phyloP scores from a whole-genome alignment of 2,888 invertebrate species.

The Ectropis crepuscularia region DNA sequence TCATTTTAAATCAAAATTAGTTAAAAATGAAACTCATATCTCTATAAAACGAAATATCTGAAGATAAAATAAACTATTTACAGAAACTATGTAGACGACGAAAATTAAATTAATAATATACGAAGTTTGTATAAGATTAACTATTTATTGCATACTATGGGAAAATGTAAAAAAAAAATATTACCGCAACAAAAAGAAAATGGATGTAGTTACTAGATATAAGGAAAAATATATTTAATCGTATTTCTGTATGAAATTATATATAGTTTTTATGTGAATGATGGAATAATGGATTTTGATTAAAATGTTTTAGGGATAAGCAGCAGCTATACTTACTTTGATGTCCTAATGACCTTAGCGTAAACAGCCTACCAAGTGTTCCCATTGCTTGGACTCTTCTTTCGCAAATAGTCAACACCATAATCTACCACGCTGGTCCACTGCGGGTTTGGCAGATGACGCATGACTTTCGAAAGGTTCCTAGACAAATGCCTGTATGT shows the following conservation, averaged over 20 bases:
- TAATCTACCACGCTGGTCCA: too few species aligned
- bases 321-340: conserved; percentile 47
- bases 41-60: conserved; percentile 78
- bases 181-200: conserved; percentile 69
- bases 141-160: conserved; percentile 77
- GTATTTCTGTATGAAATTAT: conserved; percentile 85
- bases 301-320: conserved; percentile 79
- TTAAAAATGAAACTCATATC: conserved; percentile 61
- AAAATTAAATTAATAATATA: conserved; percentile 54
- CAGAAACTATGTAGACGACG: conserved; percentile 60
- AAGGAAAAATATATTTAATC: conserved; percentile 84
- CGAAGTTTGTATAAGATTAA: conserved; percentile 71
- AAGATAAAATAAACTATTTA: conserved; percentile 67
- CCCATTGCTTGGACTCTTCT: too few species aligned
- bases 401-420: too few species aligned
- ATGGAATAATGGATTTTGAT: conserved; percentile 82
- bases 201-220: conserved; percentile 76
- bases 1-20: too few species aligned
- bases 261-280: conserved; percentile 84
- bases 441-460: too few species aligned
- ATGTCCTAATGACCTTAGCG: conserved; percentile 49
- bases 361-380: background rate
- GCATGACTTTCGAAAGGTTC: too few species aligned
- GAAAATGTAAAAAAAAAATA: conserved; percentile 80
- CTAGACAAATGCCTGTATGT: too few species aligned